Evolutionary conservation across 2,888 invertebrate species (phyloP), one percentile per base, ranked within the genome.

Genomic region (Hesperia comma): DNA sequence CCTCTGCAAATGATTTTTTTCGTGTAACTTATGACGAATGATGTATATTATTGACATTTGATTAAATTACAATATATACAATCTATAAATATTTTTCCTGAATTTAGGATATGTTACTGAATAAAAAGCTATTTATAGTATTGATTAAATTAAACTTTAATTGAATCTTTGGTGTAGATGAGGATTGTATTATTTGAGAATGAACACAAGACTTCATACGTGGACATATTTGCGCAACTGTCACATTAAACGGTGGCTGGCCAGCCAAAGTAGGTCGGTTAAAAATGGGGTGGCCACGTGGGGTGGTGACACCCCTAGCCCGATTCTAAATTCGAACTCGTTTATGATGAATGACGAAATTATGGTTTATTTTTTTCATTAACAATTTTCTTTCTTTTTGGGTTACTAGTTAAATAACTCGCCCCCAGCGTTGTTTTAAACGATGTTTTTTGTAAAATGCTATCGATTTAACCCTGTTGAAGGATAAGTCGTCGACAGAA

Each of bases 171-270:
- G 2, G 37, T 37, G 6, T 7, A 12, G 10, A 37, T 37, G 14
- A 46, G 15, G 8, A 46, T 46, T 15, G 15, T 15, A 17, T 46
- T 17, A 46, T 8, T 15, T 41, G 10, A 37, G 12, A 37, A 37
- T n/a, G n/a, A n/a, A n/a, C n/a, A 8, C 19, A 21, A 49, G 19
- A 19, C 17, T 19, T 46, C 15, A 17, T 56, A 43, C 32, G n/a
- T 49, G 2, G 10, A 17, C 33, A 26, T 60, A 60, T 66, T 54
- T 43, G 66, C 60, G 37, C 41, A 64, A 66, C 66, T 66, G 66
- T 66, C 49, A 85, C 85, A 86, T 85, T 88, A 90, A 26, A 91
- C 91, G 90, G 90, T 88, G 88, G 85, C 88, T 86, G 87, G 89
- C 85, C 90, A 82, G 77, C 85, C 43, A 37, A 85, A 86, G 83